Conservation (phyloP, 2,797 vertebrate genomes). For the Pteronotus mesoamericanus region DNA sequence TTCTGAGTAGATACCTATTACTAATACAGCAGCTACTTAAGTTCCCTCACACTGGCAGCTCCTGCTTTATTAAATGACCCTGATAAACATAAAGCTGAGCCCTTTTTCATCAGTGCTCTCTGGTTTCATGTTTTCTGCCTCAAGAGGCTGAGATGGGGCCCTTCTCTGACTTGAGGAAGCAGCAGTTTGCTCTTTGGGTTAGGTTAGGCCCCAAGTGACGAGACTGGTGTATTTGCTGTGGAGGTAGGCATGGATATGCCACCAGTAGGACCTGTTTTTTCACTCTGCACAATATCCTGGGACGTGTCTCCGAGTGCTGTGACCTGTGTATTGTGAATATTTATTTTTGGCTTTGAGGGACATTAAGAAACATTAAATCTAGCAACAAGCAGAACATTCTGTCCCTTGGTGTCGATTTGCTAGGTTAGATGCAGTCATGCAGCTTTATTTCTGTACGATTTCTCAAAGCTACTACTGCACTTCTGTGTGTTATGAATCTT, state of each 20-base stretch:
- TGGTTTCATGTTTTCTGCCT: neutral
- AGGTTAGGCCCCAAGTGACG: no score
- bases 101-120: neutral
- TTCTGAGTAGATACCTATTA: no score
- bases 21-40: neutral
- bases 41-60: neutral
- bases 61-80: neutral
- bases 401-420: neutral
- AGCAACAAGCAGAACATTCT: rapidly evolving
- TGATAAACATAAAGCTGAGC: neutral
- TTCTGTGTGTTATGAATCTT: rapidly evolving
- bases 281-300: rapidly evolving
- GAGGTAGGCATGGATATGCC: no score
- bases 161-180: neutral
- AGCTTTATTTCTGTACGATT: neutral
- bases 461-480: neutral
- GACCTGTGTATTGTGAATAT: neutral
- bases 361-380: neutral
- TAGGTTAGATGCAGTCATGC: rapidly evolving
- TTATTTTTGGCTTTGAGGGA: neutral
- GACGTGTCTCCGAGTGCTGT: neutral
- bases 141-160: neutral
- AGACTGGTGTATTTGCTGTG: neutral
- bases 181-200: no score
- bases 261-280: neutral